Evolutionary conservation across 2,113 vertebrate genomes (phyloP).

Genomic region (Poecilia latipinna): DNA sequence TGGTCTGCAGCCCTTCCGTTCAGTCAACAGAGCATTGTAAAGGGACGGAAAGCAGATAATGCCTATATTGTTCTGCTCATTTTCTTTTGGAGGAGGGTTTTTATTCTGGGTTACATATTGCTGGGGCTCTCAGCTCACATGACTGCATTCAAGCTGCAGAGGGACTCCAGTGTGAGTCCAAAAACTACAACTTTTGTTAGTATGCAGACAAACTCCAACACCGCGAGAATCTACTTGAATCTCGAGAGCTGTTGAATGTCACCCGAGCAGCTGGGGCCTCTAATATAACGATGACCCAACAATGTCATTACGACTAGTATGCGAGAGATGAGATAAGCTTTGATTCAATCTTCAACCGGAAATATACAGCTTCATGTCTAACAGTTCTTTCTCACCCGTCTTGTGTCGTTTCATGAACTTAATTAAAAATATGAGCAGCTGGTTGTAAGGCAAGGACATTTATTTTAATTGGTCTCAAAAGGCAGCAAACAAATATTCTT

Average conservation of each 20-base stretch:
- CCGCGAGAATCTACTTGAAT: background rate
- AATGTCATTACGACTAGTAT: background rate
- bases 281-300: background rate
- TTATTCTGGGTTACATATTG: background rate
- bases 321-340: too few relatives aligned
- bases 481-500: too few relatives aligned
- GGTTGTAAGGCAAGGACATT: too few relatives aligned
- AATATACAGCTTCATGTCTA: too few relatives aligned
- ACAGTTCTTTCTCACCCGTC: too few relatives aligned
- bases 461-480: too few relatives aligned
- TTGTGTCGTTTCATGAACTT: too few relatives aligned
- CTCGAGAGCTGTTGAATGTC: background rate
- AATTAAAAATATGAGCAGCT: too few relatives aligned
- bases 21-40: background rate
- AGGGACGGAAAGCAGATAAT: background rate
- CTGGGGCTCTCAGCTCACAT: background rate
- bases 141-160: conserved; percentile 9
- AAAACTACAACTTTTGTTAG: background rate
- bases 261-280: background rate
- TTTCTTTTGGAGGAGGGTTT: background rate
- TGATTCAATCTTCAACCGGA: too few relatives aligned
- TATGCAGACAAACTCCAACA: background rate
- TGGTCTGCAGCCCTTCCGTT: background rate
- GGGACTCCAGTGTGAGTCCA: background rate
- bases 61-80: background rate